Base-by-base conservation (phyloP, 2,888 invertebrate genomes). In the Leptura quadrifasciata region DNA sequence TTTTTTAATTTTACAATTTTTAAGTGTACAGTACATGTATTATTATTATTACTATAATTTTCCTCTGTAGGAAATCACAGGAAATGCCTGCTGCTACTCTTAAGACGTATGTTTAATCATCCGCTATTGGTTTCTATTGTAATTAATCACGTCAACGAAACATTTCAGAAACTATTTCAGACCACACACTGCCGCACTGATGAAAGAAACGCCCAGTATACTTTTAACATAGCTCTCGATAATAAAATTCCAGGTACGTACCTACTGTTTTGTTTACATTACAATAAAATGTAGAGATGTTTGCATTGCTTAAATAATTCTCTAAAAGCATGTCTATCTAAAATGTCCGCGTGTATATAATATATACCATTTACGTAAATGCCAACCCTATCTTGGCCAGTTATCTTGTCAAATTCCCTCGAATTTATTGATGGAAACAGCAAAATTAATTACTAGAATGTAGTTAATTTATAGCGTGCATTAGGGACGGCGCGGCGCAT, bases 211-310 rank as follows among this genome's bases (percentile, higher is more conserved):
- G n/a, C n/a, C 47, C 47, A n/a, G 47, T 47, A n/a, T 47, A 47
- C 47, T 47, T n/a, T 47, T 47, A 47, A 47, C 47, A 47, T 47
- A 47, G n/a, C 47, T 47, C 47, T 47, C 47, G 4, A 21, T 21
- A 57, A 57, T 57, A 21, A 21, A 57, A 57, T 57, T 57, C 57
- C 57, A 57, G 21, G 21, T 10, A 57, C 21, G 21, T 5, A 15
- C 52, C 10, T 2, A n/a, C 47, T 47, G 57, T 21, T 57, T 57
- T 57, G 57, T 57, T 57, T 57, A 57, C 20, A 57, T 21, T 57
- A 20, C 57, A 57, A 57, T 15, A 21, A 57, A 57, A 57, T 57
- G 57, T 57, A n/a, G 47, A 47, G 47, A 47, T 47, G 47, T 47
- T n/a, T 47, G 47, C 47, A 47, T 47, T n/a, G 15, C 47, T 47